A percentile compares a stretch with the other conserved stretches of the same genome.
These are phyloP conservation scores for Podarcis raffonei DNA, from an alignment of 2,113 vertebrate species.

Conservation along the genomic window DNA sequence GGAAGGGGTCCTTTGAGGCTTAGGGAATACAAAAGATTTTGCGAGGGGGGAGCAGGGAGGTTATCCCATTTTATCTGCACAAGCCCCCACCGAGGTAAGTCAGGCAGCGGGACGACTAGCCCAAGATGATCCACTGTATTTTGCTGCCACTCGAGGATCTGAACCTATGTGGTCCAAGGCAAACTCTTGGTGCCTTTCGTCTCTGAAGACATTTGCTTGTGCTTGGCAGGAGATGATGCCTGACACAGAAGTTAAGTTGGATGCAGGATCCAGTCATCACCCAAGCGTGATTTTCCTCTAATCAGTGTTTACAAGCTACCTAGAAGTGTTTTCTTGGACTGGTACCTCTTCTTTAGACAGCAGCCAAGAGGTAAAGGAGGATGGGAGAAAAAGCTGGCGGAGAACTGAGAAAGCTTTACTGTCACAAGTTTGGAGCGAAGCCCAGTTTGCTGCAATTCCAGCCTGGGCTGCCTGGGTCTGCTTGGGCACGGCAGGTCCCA, in stretches of 20 bases:
- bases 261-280: background rate
- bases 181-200: background rate
- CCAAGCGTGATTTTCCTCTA: background rate
- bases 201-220: background rate
- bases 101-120: background rate
- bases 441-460: slow-evolving; percentile 62
- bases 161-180: background rate
- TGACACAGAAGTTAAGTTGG: too few relatives aligned
- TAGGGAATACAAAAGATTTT: background rate
- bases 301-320: background rate
- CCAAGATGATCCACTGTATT: background rate
- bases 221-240: too few relatives aligned
- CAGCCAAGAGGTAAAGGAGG: background rate
- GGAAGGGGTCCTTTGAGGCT: background rate
- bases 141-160: too few relatives aligned
- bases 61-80: background rate
- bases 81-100: background rate
- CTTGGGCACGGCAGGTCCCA: slow-evolving; percentile 18
- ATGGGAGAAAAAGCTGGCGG: background rate
- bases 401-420: slow-evolving; percentile 31
- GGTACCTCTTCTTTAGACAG: background rate
- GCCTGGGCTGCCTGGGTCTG: background rate
- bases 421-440: slow-evolving; percentile 57
- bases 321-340: background rate
- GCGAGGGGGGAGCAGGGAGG: too few relatives aligned